A percentile compares a stretch with the other conserved stretches of the same genome.
Conservation (phyloP, 2,797 vertebrate species). For the Atherinosoma microstoma region DNA sequence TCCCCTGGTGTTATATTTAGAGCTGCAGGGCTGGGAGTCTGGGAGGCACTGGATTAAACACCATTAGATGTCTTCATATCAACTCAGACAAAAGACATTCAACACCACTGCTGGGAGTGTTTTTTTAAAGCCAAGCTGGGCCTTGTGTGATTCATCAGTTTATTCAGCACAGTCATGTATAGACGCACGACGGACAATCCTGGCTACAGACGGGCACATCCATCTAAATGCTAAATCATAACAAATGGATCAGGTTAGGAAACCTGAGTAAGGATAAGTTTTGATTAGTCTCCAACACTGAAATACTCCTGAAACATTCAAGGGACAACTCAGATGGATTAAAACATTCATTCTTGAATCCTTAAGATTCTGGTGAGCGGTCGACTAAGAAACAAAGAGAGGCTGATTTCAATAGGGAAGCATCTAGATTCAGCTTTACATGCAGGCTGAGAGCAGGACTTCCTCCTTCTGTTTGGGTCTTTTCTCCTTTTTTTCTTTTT, state of each 20-base stretch:
- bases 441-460: constrained; percentile 59
- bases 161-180: neutral
- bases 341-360: constrained; percentile 28
- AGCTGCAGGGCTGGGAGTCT: constrained; percentile 21
- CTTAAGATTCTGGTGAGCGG: constrained; percentile 62
- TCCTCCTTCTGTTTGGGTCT: constrained; percentile 43
- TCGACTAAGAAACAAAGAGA: constrained; percentile 19
- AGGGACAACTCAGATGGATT: constrained; percentile 34
- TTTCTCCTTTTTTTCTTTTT: neutral
- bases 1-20: constrained; percentile 65
- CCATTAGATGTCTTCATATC: constrained; percentile 32
- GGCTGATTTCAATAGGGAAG: constrained; percentile 54
- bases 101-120: neutral
- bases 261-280: no score
- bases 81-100: constrained; percentile 33
- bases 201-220: constrained; percentile 4
- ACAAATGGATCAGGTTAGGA: constrained; percentile 38
- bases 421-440: constrained; percentile 57
- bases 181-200: constrained; percentile 1
- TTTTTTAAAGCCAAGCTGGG: constrained; percentile 2
- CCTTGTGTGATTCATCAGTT: constrained; percentile 6
- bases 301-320: constrained; percentile 24
- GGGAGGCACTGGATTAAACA: constrained; percentile 52
- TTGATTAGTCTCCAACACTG: constrained; percentile 30
- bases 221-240: constrained; percentile 37